A percentile compares a stretch with the other conserved stretches of the same genome.
These are phyloP conservation scores for Himalopsyche tibetana DNA, from an alignment of 2,888 invertebrate species.

Conservation along the genomic window DNA sequence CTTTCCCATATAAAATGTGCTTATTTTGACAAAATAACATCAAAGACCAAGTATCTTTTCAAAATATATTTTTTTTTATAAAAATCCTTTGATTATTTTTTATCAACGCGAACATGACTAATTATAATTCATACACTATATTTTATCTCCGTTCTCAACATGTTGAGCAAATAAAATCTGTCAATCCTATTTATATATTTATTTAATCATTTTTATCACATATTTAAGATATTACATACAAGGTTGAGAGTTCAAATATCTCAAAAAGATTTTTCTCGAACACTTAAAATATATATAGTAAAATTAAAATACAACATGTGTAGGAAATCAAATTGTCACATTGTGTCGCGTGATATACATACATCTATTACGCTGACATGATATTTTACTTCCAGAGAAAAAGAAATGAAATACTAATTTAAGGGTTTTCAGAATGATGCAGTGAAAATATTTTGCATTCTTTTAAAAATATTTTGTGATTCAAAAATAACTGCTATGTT, in stretches of 20 bases:
- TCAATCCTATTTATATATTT: conserved; percentile 36
- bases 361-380: neutral
- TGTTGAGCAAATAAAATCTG: neutral
- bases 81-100: too few species aligned
- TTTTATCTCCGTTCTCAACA: too few species aligned
- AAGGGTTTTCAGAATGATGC: too few species aligned
- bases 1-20: too few species aligned
- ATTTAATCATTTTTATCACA: conserved; percentile 56
- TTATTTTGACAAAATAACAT: too few species aligned
- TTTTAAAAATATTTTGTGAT: neutral
- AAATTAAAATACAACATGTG: neutral
- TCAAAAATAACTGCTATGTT: neutral
- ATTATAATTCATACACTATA: too few species aligned
- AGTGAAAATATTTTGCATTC: too few species aligned
- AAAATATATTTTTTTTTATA: too few species aligned
- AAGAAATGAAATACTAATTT: neutral
- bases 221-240: conserved; percentile 53
- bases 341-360: neutral
- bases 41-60: too few species aligned
- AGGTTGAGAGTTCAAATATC: conserved; percentile 49
- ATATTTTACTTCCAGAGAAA: neutral
- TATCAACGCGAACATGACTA: too few species aligned
- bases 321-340: conserved; percentile 31
- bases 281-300: conserved; percentile 4
- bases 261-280: conserved; percentile 23